phyloP scores from a whole-genome alignment of 2,113 vertebrate genomes.

The Pachypanchax playfairii region DNA sequence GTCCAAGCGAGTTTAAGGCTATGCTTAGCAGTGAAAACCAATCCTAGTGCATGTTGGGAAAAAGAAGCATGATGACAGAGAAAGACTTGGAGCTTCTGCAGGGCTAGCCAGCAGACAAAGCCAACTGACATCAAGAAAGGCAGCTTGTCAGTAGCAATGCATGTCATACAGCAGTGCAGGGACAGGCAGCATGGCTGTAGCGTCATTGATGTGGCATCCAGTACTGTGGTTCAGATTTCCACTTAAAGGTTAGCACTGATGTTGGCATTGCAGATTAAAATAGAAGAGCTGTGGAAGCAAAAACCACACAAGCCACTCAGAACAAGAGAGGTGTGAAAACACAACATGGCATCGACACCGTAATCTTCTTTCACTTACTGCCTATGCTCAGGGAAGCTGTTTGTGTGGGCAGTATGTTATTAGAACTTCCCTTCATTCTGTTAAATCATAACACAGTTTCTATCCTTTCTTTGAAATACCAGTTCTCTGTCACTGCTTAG shows the following conservation, averaged over 20 bases:
- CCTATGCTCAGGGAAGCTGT: conserved; percentile 48
- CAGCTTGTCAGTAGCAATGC: conserved; percentile 70
- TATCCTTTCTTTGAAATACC: conserved; percentile 41
- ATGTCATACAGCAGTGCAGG: conserved; percentile 50
- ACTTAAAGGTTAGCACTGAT: conserved; percentile 61
- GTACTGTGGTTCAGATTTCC: conserved; percentile 46
- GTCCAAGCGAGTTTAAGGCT: conserved; percentile 44
- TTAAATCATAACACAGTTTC: conserved; percentile 45
- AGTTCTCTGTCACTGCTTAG: conserved; percentile 48
- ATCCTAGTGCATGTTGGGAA: conserved; percentile 66
- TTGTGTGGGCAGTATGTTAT: conserved; percentile 58
- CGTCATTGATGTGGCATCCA: conserved; percentile 61
- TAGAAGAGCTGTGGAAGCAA: conserved; percentile 50
- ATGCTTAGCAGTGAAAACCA: conserved; percentile 47
- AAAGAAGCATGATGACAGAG: conserved; percentile 61
- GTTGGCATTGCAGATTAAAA: conserved; percentile 59
- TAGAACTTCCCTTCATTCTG: conserved; percentile 63
- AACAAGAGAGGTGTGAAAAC: conserved; percentile 54
- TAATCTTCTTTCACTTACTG: conserved; percentile 61
- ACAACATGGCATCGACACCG: conserved; percentile 55
- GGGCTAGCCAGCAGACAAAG: conserved; percentile 55
- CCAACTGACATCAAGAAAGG: conserved; percentile 68
- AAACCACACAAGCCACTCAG: conserved; percentile 34
- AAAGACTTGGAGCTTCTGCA: conserved; percentile 55
- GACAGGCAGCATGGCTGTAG: conserved; percentile 42